Percentiles rank a stretch among this genome's conserved stretches.
Evolutionary conservation across 1,140 invertebrate genomes (phyloP).

Genomic region (Leptinotarsa undecemlineata): DNA sequence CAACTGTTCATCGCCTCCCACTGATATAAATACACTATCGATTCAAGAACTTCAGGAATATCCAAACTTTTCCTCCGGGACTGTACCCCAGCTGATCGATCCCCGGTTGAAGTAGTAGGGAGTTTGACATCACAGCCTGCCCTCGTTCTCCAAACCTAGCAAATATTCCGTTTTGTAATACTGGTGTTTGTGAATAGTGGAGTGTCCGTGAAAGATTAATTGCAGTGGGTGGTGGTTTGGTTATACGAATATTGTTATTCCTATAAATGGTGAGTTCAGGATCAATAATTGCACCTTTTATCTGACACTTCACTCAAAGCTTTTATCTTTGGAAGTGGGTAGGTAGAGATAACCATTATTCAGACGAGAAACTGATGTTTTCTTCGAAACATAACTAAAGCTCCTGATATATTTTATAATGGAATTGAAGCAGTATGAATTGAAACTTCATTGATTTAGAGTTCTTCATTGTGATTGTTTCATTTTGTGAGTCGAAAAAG

Average conservation of each 20-base stretch:
- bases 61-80: constrained; percentile 31
- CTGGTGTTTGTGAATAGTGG: constrained; percentile 8
- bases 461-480: too few species aligned
- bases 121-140: constrained; percentile 32
- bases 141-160: constrained; percentile 15
- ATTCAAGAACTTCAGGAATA: constrained; percentile 20
- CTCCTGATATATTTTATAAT: too few species aligned
- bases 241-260: not conserved
- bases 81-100: constrained; percentile 47
- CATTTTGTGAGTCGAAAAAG: too few species aligned
- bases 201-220: not conserved
- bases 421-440: too few species aligned
- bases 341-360: too few species aligned
- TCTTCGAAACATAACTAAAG: too few species aligned
- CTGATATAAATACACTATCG: constrained; percentile 27
- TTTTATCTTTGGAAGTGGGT: too few species aligned
- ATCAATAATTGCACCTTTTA: too few species aligned
- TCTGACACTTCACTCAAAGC: too few species aligned
- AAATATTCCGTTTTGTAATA: not conserved
- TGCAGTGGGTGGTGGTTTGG: not conserved
- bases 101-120: constrained; percentile 38
- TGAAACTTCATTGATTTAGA: too few species aligned
- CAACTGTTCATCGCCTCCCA: constrained; percentile 8
- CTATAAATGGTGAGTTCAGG: too few species aligned
- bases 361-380: not conserved